Percentiles rank a stretch among this genome's conserved stretches.
Conservation (phyloP, 2,888 invertebrate genomes). For the Metalampra italica region DNA sequence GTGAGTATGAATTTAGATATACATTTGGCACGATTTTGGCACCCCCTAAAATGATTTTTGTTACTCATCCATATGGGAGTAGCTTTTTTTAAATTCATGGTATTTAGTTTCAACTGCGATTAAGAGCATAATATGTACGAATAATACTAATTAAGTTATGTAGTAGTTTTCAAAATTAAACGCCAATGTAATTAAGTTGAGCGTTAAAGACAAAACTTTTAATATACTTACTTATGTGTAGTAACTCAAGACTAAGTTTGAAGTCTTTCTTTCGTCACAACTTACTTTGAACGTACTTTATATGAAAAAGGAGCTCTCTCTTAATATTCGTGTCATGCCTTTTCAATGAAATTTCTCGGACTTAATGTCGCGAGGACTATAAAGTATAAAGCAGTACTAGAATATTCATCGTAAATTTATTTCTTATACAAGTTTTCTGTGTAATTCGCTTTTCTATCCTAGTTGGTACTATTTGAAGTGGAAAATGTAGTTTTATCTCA, state of each 20-base stretch:
- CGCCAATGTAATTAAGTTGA: too few relatives aligned
- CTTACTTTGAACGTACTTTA: too few relatives aligned
- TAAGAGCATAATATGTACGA: too few relatives aligned
- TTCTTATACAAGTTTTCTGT: slow-evolving; percentile 6
- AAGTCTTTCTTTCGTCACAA: neutral
- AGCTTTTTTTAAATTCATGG: too few relatives aligned
- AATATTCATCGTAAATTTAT: slow-evolving; percentile 28
- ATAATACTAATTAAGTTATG: too few relatives aligned
- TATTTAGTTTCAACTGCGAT: too few relatives aligned
- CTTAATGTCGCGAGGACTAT: slow-evolving; percentile 27
- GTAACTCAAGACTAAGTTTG: neutral
- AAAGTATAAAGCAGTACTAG: slow-evolving; percentile 24
- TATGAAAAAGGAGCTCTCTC: too few relatives aligned
- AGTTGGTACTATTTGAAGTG: neutral
- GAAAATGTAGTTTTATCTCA: neutral
- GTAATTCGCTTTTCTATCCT: neutral
- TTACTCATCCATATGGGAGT: too few relatives aligned
- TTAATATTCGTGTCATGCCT: slow-evolving; percentile 23
- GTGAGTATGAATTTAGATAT: too few relatives aligned
- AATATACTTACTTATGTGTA: neutral
- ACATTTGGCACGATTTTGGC: too few relatives aligned
- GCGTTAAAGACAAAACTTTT: neutral
- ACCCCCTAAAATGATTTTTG: too few relatives aligned
- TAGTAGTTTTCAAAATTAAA: too few relatives aligned
- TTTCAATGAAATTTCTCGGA: slow-evolving; percentile 24